Percentiles rank a stretch among this genome's conserved stretches.
phyloP scores from a whole-genome alignment of 2,113 vertebrate species.

The Uria lomvia region DNA sequence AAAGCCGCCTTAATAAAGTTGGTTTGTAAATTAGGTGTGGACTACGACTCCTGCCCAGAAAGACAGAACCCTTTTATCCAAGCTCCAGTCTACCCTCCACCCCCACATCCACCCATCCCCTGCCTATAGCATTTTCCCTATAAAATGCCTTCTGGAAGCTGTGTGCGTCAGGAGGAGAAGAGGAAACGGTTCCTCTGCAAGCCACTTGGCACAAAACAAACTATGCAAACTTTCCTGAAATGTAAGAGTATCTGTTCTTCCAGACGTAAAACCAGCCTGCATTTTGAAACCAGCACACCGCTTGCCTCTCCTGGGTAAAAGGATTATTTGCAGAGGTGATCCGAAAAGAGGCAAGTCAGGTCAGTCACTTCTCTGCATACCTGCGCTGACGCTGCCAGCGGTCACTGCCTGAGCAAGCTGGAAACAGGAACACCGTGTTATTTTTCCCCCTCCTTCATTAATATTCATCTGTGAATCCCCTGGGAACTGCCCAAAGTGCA shows the following conservation, averaged over 20 bases:
- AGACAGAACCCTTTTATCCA: constrained; percentile 14
- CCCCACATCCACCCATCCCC: not conserved
- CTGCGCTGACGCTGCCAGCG: not conserved
- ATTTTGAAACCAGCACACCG: not conserved
- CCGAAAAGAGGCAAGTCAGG: not conserved
- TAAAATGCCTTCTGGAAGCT: not conserved
- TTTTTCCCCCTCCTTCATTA: not conserved
- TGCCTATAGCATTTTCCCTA: not conserved
- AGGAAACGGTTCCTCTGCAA: not conserved
- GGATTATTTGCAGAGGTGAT: not conserved
- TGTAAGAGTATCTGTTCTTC: not conserved
- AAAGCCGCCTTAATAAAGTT: constrained; percentile 9
- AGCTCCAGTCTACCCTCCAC: not conserved
- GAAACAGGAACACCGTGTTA: not conserved
- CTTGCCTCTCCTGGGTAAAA: not conserved
- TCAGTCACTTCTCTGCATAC: not conserved
- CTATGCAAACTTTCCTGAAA: not conserved
- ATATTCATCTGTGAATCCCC: not conserved
- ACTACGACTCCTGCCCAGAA: not conserved
- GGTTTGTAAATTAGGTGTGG: not conserved
- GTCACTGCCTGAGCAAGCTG: not conserved
- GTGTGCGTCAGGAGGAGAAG: not conserved
- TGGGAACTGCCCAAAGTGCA: not conserved
- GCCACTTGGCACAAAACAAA: not conserved
- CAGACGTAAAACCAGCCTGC: not conserved